Conservation (phyloP, 2,797 vertebrate genomes). For the Sebastes nivosus region DNA sequence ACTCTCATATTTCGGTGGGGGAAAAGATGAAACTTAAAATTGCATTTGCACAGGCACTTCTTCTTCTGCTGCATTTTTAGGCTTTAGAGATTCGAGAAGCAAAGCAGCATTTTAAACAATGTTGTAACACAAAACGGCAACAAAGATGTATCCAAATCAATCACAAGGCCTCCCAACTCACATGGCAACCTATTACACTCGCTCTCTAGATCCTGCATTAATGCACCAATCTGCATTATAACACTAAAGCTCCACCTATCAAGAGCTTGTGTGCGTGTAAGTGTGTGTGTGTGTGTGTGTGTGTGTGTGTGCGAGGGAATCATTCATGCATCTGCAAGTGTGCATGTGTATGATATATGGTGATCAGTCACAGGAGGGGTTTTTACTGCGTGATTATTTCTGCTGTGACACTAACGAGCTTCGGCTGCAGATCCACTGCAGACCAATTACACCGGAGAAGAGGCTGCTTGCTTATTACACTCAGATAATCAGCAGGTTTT, state of each 20-base stretch:
- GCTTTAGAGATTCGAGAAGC: neutral
- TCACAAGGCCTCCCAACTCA: constrained; percentile 38
- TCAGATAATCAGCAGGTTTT: constrained; percentile 75
- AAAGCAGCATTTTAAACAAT: constrained; percentile 28
- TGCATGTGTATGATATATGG: constrained; percentile 81
- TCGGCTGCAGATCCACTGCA: constrained; percentile 83
- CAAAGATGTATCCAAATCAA: constrained; percentile 49
- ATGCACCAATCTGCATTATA: constrained; percentile 72
- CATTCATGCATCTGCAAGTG: constrained; percentile 73
- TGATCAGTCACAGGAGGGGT: constrained; percentile 83
- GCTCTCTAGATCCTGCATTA: constrained; percentile 55
- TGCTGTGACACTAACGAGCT: constrained; percentile 84
- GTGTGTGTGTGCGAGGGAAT: constrained; percentile 34
- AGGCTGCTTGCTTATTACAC: constrained; percentile 79
- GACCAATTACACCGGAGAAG: constrained; percentile 79
- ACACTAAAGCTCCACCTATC: constrained; percentile 61
- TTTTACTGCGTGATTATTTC: constrained; percentile 84
- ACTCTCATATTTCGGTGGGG: neutral
- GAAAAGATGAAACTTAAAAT: constrained; percentile 3
- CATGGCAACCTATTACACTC: constrained; percentile 50
- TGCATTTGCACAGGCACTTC: neutral
- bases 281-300: constrained; percentile 16
- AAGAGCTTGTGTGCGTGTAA: constrained; percentile 24
- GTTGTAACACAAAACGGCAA: constrained; percentile 32
- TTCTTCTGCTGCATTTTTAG: neutral